These are phyloP conservation scores for Muscicapa comitata DNA, from an alignment of 2,797 vertebrate species.

Conservation along the genomic window DNA sequence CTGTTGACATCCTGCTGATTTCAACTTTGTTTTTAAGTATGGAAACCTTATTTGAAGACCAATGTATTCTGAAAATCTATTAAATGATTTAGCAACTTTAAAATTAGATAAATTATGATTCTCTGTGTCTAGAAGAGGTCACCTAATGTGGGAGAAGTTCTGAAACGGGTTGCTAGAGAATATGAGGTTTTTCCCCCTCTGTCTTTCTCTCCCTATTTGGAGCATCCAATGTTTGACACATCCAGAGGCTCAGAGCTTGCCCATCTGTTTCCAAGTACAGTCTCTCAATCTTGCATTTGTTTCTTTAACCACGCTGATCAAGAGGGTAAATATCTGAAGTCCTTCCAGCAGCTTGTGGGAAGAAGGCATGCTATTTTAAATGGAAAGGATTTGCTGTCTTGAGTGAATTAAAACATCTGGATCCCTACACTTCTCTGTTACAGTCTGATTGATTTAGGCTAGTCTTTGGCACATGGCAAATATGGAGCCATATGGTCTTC, in stretches of 20 bases:
- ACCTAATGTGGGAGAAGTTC: background rate
- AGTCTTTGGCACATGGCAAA: background rate
- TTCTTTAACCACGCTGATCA: background rate
- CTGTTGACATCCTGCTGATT: background rate
- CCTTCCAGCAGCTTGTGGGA: slow-evolving; percentile 14
- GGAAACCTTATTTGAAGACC: background rate
- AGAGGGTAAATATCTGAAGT: slow-evolving; percentile 23
- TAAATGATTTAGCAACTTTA: background rate
- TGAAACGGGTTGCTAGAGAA: background rate
- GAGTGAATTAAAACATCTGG: slow-evolving; percentile 54
- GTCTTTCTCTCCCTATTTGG: background rate
- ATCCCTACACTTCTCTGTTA: background rate
- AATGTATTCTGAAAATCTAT: background rate
- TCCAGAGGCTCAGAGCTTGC: background rate
- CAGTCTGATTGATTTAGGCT: background rate
- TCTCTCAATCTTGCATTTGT: background rate
- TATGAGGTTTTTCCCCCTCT: background rate
- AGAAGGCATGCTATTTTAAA: slow-evolving; percentile 25
- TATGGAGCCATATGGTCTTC: background rate
- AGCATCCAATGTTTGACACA: background rate
- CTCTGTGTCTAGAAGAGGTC: background rate
- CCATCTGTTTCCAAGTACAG: slow-evolving; percentile 3
- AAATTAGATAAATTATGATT: background rate
- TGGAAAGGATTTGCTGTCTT: slow-evolving; percentile 11
- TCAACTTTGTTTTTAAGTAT: background rate